phyloP scores from a whole-genome alignment of 2,797 vertebrate species.

The Neostethus bicornis region DNA sequence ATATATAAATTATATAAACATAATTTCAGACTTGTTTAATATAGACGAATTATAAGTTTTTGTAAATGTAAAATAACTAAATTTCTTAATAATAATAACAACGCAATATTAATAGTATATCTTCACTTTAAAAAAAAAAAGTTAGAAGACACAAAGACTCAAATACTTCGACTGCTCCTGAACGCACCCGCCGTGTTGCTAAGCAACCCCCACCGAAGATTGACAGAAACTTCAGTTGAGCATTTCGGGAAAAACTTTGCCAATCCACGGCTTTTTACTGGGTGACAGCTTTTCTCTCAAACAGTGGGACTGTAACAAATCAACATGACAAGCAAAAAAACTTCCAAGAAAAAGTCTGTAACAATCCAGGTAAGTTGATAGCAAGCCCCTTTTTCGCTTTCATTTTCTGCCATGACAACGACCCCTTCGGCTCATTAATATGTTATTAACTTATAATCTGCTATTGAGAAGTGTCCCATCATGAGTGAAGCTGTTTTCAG shows the following conservation, averaged over 20 bases:
- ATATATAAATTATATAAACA: too few relatives aligned
- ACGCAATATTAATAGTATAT: too few relatives aligned
- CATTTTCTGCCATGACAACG: constrained; percentile 72
- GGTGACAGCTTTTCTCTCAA: not conserved
- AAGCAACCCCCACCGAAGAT: constrained; percentile 65
- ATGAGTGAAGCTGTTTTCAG: constrained; percentile 41
- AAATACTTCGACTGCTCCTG: constrained; percentile 48
- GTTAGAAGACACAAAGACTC: too few relatives aligned
- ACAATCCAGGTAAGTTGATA: constrained; percentile 59
- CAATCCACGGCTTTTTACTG: not conserved
- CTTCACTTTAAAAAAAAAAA: too few relatives aligned
- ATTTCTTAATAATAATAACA: too few relatives aligned
- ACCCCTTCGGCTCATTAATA: constrained; percentile 66
- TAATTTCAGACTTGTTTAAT: too few relatives aligned
- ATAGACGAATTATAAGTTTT: too few relatives aligned
- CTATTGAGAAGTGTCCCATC: constrained; percentile 28
- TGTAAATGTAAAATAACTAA: too few relatives aligned
- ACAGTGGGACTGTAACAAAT: not conserved
- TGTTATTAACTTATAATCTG: constrained; percentile 52
- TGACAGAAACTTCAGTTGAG: constrained; percentile 56
- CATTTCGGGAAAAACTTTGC: constrained; percentile 38
- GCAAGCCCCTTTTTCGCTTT: constrained; percentile 52
- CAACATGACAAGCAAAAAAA: not conserved
- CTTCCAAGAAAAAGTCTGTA: constrained; percentile 14
- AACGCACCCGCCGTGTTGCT: constrained; percentile 73